A percentile compares a stretch with the other conserved stretches of the same genome.
Evolutionary conservation across 2,888 invertebrate species (phyloP).

Genomic region (Tyria jacobaeae): DNA sequence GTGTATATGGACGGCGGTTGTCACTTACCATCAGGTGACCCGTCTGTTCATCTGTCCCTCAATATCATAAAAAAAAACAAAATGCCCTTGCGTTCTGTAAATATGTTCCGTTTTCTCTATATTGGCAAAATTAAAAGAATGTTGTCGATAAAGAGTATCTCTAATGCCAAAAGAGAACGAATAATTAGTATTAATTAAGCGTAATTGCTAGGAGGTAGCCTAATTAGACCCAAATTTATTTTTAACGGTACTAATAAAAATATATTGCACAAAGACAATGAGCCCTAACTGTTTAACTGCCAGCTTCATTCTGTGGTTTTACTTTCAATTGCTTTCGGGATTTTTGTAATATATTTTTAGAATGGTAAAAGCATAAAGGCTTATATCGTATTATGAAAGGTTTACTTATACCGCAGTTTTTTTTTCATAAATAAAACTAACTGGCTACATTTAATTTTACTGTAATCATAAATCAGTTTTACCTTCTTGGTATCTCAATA

Average conservation of each 20-base stretch:
- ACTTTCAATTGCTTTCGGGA: not conserved
- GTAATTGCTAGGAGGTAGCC: conserved; percentile 15
- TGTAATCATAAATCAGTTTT: no score
- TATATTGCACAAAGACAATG: conserved; percentile 18
- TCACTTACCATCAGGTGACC: no score
- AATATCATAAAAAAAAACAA: no score
- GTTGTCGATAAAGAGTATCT: not conserved
- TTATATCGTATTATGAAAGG: not conserved
- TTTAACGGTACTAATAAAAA: conserved; percentile 18
- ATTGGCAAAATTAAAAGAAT: not conserved
- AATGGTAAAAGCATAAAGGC: not conserved
- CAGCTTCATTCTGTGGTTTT: conserved; percentile 2
- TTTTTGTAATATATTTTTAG: not conserved
- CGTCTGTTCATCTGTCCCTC: no score
- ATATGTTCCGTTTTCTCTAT: not conserved
- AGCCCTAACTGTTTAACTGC: conserved; percentile 6
- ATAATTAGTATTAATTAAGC: conserved; percentile 18
- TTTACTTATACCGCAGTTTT: not conserved
- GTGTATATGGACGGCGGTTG: no score
- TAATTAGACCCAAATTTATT: conserved; percentile 21
- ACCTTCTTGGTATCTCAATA: no score
- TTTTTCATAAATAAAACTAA: no score
- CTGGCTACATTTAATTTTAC: no score
- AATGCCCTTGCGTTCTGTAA: no score
- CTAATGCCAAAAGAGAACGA: conserved; percentile 4